phyloP scores from a whole-genome alignment of 2,797 vertebrate genomes.

The Dryobates pubescens region DNA sequence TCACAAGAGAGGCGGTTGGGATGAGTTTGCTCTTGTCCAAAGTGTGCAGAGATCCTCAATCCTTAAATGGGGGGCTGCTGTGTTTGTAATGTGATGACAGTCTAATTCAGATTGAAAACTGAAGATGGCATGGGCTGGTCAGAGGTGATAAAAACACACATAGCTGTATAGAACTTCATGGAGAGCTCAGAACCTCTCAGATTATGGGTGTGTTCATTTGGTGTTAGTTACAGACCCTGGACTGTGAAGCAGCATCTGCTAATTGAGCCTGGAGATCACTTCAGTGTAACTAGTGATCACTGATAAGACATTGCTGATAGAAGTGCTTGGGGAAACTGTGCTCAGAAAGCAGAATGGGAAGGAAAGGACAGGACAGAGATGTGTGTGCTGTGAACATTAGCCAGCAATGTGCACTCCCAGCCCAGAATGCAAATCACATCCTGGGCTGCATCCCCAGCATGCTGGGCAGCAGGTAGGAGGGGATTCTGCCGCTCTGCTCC shows the following conservation, averaged over 20 bases:
- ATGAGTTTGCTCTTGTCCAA: not conserved
- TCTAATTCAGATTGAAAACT: not conserved
- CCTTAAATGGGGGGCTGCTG: not conserved
- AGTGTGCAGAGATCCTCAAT: not conserved
- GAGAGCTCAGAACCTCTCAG: not conserved
- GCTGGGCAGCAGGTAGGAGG: no score
- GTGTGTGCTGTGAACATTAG: no score
- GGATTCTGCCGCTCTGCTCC: no score
- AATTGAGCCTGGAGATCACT: not conserved
- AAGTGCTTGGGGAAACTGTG: not conserved
- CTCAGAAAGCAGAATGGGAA: not conserved
- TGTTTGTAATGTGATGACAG: rapidly evolving
- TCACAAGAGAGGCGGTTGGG: not conserved
- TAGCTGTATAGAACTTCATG: not conserved
- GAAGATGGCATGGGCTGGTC: not conserved
- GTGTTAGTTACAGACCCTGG: not conserved
- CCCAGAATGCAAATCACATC: no score
- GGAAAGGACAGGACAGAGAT: not conserved
- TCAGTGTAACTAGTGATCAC: not conserved
- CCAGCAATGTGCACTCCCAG: no score
- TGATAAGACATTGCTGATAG: not conserved
- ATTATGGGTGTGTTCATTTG: not conserved
- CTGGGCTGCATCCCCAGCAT: no score
- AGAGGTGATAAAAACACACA: not conserved
- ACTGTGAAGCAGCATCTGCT: not conserved